Percentiles rank a stretch among this genome's conserved stretches.
These are phyloP conservation scores for Ivindomyrus marchei DNA, from an alignment of 2,113 vertebrate species.

Conservation along the genomic window DNA sequence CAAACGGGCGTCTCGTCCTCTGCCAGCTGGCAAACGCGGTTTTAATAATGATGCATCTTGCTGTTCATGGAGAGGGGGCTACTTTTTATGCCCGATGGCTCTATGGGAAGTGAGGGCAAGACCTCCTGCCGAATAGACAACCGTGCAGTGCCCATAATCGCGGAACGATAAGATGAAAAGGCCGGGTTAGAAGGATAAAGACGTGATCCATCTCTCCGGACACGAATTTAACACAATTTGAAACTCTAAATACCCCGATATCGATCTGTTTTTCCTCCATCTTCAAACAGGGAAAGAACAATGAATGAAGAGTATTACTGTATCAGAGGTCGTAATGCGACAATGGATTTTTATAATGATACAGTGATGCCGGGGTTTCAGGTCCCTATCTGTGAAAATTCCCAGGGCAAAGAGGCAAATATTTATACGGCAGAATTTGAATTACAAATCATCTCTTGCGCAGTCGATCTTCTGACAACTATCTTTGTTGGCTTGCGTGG, in stretches of 20 bases:
- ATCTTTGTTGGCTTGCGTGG: neutral
- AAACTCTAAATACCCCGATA: neutral
- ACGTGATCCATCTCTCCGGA: neutral
- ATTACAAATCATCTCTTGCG: neutral
- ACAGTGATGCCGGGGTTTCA: neutral
- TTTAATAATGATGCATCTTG: slow-evolving; percentile 2
- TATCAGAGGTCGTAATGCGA: neutral
- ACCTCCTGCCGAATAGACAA: neutral
- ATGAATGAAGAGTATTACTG: neutral
- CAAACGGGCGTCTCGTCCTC: slow-evolving; percentile 12
- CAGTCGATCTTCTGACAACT: neutral
- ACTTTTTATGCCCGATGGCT: neutral
- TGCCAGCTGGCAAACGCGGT: slow-evolving; percentile 13
- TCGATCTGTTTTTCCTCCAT: neutral
- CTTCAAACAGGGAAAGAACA: neutral
- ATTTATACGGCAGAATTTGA: neutral
- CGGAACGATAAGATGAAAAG: neutral
- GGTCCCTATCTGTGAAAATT: neutral
- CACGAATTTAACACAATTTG: slow-evolving; percentile 14
- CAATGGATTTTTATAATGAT: slow-evolving; percentile 1
- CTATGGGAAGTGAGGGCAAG: neutral
- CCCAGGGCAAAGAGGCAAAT: neutral
- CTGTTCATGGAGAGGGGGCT: neutral
- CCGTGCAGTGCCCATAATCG: neutral
- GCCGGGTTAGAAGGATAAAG: neutral